Evolutionary conservation across 2,113 vertebrate genomes (phyloP).

Genomic region (Microtus pennsylvanicus): DNA sequence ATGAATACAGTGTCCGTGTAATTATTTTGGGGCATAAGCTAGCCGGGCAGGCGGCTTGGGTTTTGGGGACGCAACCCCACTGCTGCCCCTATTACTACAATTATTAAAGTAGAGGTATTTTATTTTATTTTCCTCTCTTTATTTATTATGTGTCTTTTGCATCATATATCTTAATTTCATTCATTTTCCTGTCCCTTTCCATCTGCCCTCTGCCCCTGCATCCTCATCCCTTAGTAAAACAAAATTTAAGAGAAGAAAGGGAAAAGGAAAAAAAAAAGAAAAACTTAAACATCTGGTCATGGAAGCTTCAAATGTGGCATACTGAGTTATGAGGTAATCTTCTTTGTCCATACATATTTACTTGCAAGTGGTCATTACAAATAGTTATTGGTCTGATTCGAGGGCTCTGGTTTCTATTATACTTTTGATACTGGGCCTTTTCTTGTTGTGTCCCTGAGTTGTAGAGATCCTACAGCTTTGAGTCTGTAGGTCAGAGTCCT

Average conservation of each 20-base stretch:
- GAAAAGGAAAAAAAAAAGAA: not conserved
- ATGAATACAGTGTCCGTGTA: no score
- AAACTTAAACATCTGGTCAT: not conserved
- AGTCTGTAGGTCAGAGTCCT: not conserved
- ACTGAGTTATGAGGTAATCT: not conserved
- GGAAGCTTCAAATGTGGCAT: not conserved
- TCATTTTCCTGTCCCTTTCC: not conserved
- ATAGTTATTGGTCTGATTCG: not conserved
- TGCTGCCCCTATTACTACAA: no score
- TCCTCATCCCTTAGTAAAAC: not conserved
- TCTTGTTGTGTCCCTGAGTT: not conserved
- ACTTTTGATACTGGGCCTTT: not conserved
- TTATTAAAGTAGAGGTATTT: constrained; percentile 2
- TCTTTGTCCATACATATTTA: not conserved
- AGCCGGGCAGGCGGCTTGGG: no score
- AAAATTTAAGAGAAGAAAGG: not conserved
- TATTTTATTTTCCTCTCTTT: not conserved
- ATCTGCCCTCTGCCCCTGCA: not conserved
- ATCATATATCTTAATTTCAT: not conserved
- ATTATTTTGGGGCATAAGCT: no score
- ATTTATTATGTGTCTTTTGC: not conserved
- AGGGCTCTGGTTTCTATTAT: not conserved
- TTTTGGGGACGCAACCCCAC: no score
- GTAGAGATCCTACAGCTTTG: not conserved
- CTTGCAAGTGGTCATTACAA: not conserved